Evolutionary conservation across 2,888 invertebrate genomes (phyloP).

Genomic region (Myopa tessellatipennis): DNA sequence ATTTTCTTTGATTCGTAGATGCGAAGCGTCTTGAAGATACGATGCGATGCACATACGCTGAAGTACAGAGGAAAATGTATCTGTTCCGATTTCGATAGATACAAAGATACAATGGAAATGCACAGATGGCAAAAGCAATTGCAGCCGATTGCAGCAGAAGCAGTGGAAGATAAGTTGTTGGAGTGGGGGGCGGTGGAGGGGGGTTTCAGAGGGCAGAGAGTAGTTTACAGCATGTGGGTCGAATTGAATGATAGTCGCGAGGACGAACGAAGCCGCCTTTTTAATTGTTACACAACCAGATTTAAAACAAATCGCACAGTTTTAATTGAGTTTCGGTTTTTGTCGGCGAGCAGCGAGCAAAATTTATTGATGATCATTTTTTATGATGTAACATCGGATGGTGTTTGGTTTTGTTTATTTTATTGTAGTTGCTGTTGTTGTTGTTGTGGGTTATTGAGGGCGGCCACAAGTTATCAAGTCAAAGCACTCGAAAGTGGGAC

Average conservation of each 20-base stretch:
- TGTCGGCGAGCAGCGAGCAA: conserved; percentile 14
- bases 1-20: conserved; percentile 9
- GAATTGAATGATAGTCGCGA: neutral
- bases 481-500: conserved; percentile 12
- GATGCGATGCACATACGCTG: neutral
- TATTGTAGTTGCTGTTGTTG: conserved; percentile 2
- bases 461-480: conserved; percentile 3
- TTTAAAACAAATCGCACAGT: conserved; percentile 32
- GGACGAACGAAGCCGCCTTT: conserved; percentile 12
- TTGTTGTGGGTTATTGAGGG: neutral
- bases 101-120: neutral
- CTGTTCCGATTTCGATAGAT: neutral
- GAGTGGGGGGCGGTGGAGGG: neutral
- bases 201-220: neutral
- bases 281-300: conserved; percentile 45
- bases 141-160: conserved; percentile 11
- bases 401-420: neutral
- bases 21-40: neutral
- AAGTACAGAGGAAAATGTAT: neutral
- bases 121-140: conserved; percentile 1
- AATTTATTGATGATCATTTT: conserved; percentile 45
- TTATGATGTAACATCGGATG: conserved; percentile 42
- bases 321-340: conserved; percentile 41
- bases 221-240: too few species aligned
- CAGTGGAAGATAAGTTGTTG: neutral